Conservation (phyloP, 37 sponge, comb jelly and placozoan species). For the Mnemiopsis leidyi region DNA sequence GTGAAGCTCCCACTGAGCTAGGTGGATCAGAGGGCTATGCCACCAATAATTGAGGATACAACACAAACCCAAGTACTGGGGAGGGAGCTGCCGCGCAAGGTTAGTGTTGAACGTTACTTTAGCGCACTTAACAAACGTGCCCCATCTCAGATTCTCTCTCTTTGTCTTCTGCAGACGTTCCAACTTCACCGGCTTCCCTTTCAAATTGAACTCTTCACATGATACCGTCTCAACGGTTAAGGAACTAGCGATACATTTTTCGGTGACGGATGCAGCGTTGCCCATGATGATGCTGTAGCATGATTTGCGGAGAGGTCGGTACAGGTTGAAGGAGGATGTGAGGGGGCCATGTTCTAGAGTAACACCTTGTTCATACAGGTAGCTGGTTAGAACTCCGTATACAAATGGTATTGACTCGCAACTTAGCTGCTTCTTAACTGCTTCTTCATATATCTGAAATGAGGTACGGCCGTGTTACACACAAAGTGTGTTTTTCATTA, state of each 20-base stretch:
- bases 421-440: background rate
- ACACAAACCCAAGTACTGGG: background rate
- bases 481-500: too few species aligned
- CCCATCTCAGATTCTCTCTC: background rate
- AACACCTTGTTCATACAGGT: conserved; percentile 45
- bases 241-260: background rate
- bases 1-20: background rate
- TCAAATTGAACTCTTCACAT: background rate
- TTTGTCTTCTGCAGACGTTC: background rate
- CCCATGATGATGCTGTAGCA: background rate
- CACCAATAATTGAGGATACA: conserved; percentile 39
- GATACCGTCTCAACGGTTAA: background rate
- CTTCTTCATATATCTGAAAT: background rate
- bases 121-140: conserved; percentile 15
- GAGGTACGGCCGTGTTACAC: too few species aligned
- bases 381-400: background rate
- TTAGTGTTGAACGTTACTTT: background rate
- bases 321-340: background rate
- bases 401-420: background rate
- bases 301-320: background rate
- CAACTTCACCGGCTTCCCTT: background rate
- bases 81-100: background rate
- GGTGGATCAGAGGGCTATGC: background rate
- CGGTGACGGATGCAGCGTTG: background rate
- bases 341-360: conserved; percentile 6